Evolutionary conservation across 2,113 vertebrate genomes (phyloP).

Genomic region (Prolemur simus): DNA sequence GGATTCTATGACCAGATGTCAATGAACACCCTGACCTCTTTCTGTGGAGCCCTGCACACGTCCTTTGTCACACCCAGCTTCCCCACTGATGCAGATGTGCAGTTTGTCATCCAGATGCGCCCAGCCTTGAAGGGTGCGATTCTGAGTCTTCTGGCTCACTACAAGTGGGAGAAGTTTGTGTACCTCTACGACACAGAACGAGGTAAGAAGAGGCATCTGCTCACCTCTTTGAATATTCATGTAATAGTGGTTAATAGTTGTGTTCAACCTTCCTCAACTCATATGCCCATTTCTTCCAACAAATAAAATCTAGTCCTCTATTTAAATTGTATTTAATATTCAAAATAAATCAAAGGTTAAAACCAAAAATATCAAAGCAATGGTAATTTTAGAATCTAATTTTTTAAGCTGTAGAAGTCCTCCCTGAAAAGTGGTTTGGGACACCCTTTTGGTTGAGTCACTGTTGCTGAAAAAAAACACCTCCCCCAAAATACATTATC

Average conservation of each 20-base stretch:
- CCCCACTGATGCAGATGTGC: slow-evolving; percentile 95
- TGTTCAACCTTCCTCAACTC: not conserved
- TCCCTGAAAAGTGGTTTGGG: not conserved
- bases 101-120: slow-evolving; percentile 99
- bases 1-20: slow-evolving; percentile 99
- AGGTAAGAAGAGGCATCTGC: slow-evolving; percentile 87
- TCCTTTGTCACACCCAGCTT: slow-evolving; percentile 98
- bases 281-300: not conserved
- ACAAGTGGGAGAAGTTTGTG: slow-evolving; percentile 98
- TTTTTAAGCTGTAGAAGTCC: not conserved
- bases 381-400: slow-evolving; percentile 22
- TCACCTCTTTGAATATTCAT: slow-evolving; percentile 46
- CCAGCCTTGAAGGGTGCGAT: slow-evolving; percentile 93
- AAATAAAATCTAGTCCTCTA: slow-evolving; percentile 15
- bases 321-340: slow-evolving; percentile 21
- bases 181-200: slow-evolving; percentile 98
- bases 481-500: not conserved
- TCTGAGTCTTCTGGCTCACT: slow-evolving; percentile 93
- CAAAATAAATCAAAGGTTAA: slow-evolving; percentile 27
- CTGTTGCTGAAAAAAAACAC: not conserved
- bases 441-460: not conserved
- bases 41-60: slow-evolving; percentile 97
- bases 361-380: not conserved
- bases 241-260: slow-evolving; percentile 2
- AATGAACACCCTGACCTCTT: slow-evolving; percentile 98